These are phyloP conservation scores for Simalia tracyae DNA, from an alignment of 2,797 vertebrate species.

Conservation along the genomic window DNA sequence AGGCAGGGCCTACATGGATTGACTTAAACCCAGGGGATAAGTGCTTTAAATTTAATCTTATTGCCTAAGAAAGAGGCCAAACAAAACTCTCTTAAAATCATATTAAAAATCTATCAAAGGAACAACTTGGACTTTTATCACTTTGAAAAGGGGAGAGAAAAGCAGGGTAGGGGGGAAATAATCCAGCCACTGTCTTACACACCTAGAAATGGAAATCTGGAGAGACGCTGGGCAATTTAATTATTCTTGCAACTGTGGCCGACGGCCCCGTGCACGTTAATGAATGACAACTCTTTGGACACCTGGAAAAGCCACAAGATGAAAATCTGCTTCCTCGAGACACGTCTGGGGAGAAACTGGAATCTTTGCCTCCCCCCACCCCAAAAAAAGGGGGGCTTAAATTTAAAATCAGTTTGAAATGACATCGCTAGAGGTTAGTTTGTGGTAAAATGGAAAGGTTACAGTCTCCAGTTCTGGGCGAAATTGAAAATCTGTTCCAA, in stretches of 20 bases:
- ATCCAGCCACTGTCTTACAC: conserved; percentile 63
- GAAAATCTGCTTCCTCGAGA: conserved; percentile 58
- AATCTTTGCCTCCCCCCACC: neutral
- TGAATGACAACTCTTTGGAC: conserved; percentile 74
- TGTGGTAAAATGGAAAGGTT: neutral
- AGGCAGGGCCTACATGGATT: conserved; percentile 82
- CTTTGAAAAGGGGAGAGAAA: conserved; percentile 46
- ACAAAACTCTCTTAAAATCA: conserved; percentile 92
- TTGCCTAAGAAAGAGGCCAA: conserved; percentile 92
- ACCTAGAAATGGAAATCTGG: conserved; percentile 73
- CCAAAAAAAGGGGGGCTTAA: neutral
- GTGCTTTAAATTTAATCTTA: conserved; percentile 96
- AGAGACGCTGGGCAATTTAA: conserved; percentile 74
- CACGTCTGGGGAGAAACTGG: conserved; percentile 45
- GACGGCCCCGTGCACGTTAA: conserved; percentile 70
- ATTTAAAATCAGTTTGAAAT: neutral
- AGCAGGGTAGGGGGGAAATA: conserved; percentile 42
- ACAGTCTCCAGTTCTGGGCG: neutral
- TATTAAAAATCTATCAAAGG: conserved; percentile 98
- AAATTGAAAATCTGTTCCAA: neutral
- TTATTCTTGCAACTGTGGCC: conserved; percentile 73
- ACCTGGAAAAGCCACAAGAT: conserved; percentile 67
- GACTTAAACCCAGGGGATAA: conserved; percentile 94
- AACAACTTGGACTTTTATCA: conserved; percentile 80
- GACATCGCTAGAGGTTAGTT: neutral